Percentiles rank a stretch among this genome's conserved stretches.
Conservation (phyloP, 2,113 vertebrate genomes). For the Tupaia chinensis region DNA sequence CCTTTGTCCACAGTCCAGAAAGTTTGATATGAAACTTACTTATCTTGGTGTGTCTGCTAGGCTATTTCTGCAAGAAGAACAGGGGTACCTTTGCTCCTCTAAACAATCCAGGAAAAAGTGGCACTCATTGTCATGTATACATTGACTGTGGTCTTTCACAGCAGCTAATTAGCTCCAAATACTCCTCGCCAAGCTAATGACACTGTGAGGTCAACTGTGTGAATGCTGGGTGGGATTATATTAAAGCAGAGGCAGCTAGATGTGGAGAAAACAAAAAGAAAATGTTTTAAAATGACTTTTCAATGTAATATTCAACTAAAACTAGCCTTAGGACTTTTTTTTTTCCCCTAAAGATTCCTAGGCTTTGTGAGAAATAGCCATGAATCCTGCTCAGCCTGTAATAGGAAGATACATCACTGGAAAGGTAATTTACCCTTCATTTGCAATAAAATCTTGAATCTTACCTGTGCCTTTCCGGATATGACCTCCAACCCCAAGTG, state of each 20-base stretch:
- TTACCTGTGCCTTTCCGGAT: slow-evolving; percentile 78
- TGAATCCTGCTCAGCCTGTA: slow-evolving; percentile 70
- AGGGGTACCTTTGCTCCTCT: not conserved
- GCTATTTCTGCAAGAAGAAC: not conserved
- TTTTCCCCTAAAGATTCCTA: not conserved
- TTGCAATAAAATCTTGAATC: slow-evolving; percentile 78
- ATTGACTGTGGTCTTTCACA: not conserved
- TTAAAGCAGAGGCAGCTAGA: not conserved
- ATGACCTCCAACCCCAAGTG: slow-evolving; percentile 76
- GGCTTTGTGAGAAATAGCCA: slow-evolving; percentile 61
- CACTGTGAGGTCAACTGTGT: not conserved
- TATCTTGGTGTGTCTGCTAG: not conserved
- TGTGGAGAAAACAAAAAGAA: slow-evolving; percentile 3
- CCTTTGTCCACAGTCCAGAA: not conserved
- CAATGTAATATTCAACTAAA: slow-evolving; percentile 24
- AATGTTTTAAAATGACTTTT: not conserved
- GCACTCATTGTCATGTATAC: rapidly evolving
- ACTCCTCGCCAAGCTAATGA: too few species aligned
- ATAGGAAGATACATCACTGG: slow-evolving; percentile 69
- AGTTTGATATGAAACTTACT: not conserved
- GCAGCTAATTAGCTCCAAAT: not conserved
- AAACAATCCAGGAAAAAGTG: not conserved
- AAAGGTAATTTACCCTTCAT: slow-evolving; percentile 78
- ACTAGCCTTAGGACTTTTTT: slow-evolving; percentile 18
- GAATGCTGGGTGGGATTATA: not conserved